Evolutionary conservation across 2,888 invertebrate genomes (phyloP).

Genomic region (Patella pellucida): DNA sequence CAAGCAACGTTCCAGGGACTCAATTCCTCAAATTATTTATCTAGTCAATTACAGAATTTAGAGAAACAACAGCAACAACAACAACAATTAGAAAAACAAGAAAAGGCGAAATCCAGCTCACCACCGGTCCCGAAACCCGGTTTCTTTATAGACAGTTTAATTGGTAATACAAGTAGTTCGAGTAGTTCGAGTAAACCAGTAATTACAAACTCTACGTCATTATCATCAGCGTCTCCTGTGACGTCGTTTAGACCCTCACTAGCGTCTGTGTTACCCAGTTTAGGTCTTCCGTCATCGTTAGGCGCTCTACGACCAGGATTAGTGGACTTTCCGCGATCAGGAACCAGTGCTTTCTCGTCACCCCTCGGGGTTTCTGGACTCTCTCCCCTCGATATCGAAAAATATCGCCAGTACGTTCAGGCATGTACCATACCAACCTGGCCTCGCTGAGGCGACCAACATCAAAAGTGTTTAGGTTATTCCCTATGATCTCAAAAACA

Average conservation of each 20-base stretch:
- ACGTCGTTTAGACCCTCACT: slow-evolving; percentile 33
- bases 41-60: neutral
- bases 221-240: slow-evolving; percentile 56
- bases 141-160: slow-evolving; percentile 76
- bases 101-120: slow-evolving; percentile 6
- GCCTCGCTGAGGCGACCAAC: slow-evolving; percentile 36
- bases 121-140: slow-evolving; percentile 48
- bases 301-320: slow-evolving; percentile 37
- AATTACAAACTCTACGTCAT: slow-evolving; percentile 64
- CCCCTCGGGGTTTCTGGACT: slow-evolving; percentile 49
- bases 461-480: neutral
- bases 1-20: neutral
- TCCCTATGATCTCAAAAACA: slow-evolving; percentile 1
- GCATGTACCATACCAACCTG: slow-evolving; percentile 54
- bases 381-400: slow-evolving; percentile 62
- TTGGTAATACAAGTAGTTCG: slow-evolving; percentile 66
- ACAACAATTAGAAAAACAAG: slow-evolving; percentile 11
- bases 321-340: slow-evolving; percentile 43
- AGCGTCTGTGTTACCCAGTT: slow-evolving; percentile 23
- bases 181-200: slow-evolving; percentile 37
- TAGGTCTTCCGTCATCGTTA: slow-evolving; percentile 31
- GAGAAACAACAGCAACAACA: slow-evolving; percentile 23
- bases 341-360: slow-evolving; percentile 52
- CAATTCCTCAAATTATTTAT: neutral
- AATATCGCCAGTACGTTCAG: slow-evolving; percentile 65